Percentiles rank a stretch among this genome's conserved stretches.
These are phyloP conservation scores for Ambastaia sidthimunki DNA, from an alignment of 2,797 vertebrate species.

Conservation along the genomic window DNA sequence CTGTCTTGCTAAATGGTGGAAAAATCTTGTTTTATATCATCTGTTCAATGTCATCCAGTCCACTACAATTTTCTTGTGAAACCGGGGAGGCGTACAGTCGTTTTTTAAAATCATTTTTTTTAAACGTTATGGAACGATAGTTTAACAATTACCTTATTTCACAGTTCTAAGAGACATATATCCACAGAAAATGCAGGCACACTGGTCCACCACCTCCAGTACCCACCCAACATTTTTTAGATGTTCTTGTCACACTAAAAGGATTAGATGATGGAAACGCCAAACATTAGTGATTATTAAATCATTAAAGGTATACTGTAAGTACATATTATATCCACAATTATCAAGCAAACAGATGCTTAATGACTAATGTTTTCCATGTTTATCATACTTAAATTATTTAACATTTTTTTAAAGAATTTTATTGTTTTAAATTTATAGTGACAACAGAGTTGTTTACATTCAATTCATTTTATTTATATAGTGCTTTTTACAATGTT, in stretches of 20 bases:
- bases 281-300: background rate
- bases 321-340: background rate
- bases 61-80: conserved; percentile 10
- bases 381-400: too few relatives aligned
- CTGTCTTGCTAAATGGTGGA: conserved; percentile 33
- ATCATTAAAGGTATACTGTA: background rate
- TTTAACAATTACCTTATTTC: conserved; percentile 34
- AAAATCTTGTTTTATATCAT: conserved; percentile 30
- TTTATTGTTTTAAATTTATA: too few relatives aligned
- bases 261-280: background rate
- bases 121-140: conserved; percentile 25
- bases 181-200: conserved; percentile 36
- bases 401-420: too few relatives aligned
- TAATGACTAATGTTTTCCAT: background rate
- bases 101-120: conserved; percentile 26
- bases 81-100: background rate
- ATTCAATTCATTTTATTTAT: too few relatives aligned
- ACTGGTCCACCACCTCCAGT: conserved; percentile 23
- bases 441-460: too few relatives aligned
- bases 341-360: background rate
- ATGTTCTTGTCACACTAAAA: conserved; percentile 20
- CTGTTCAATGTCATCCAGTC: conserved; percentile 18
- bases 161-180: conserved; percentile 22
- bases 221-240: background rate
- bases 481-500: too few relatives aligned